A percentile compares a stretch with the other conserved stretches of the same genome.
These are phyloP conservation scores for Lasioglossum baleicum DNA, from an alignment of 1,140 invertebrate species.

Conservation along the genomic window DNA sequence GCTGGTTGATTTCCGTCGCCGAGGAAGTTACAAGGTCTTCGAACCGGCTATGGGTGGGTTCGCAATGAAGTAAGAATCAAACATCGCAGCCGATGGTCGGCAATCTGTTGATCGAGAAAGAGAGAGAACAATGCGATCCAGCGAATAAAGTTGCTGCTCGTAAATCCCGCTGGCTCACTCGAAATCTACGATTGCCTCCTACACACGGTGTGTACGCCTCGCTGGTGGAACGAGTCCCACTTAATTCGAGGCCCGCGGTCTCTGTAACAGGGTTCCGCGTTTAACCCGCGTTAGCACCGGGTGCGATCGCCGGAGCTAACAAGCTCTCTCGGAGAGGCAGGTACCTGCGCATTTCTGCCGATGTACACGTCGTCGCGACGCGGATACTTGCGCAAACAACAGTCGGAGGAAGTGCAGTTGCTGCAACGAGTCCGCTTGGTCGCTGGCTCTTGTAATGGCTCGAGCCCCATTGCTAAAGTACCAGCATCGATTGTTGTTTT, in stretches of 20 bases:
- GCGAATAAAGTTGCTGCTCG: conserved; percentile 1
- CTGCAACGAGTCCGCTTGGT: conserved; percentile 29
- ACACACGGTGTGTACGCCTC: conserved; percentile 40
- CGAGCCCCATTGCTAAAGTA: background rate
- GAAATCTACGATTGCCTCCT: conserved; percentile 33
- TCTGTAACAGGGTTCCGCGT: conserved; percentile 24
- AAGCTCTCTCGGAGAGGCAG: background rate
- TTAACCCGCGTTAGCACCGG: conserved; percentile 43
- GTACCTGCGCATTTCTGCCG: conserved; percentile 48
- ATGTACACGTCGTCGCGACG: conserved; percentile 46
- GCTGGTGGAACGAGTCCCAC: conserved; percentile 36
- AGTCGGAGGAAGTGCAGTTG: conserved; percentile 56
- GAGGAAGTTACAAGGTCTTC: too few species aligned
- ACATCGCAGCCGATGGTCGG: background rate
- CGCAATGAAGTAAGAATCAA: background rate
- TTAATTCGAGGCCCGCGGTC: conserved; percentile 64
- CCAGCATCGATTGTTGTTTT: background rate
- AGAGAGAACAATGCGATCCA: background rate
- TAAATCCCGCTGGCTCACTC: background rate
- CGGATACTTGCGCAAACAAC: conserved; percentile 58
- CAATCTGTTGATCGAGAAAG: background rate
- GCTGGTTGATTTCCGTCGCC: too few species aligned
- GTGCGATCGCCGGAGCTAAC: background rate
- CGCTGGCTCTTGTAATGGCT: conserved; percentile 9
- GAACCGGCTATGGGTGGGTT: too few species aligned